Base-by-base conservation (phyloP, 1,140 invertebrate genomes). In the Conus betulinus region DNA sequence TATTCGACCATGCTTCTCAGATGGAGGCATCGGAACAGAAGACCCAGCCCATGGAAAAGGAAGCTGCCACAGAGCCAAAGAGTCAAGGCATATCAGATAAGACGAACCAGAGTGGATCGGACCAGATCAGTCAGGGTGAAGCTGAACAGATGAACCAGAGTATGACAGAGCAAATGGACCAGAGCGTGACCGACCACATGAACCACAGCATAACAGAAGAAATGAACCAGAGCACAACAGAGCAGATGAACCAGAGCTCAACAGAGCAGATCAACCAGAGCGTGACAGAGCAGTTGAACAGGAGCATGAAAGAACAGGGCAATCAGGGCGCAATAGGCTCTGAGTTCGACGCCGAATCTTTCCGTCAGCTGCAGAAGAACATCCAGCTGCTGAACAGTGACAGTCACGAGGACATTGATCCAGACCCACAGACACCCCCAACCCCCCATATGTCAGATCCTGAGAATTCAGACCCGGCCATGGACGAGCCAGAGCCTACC, bases 311-410 rank as follows among this genome's bases (percentile, higher is more conserved):
- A 20, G 79, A 87, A 67, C 84, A 74, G n/a, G 57, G 84, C 52
- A 85, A 52, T 63, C 60, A 74, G 52, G 13, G 63, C 85, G 27
- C 5, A 1, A 1, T 23, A 10, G 39, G 17, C 8, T 63, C 27
- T 23, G 60, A 71, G 5, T 63, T 23, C 23, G 55, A 57, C 39
- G 76, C 52, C 39, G 25, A 85, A 25, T 67, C 79, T 8, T 89
- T 90, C 84, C 85, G 88, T 60, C 89, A 91, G 67, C 85, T 91
- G 27, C 88, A 92, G 20, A 89, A 89, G 82, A 84, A 63, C 53
- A 74, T 90, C 57, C 57, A 60, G 15, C 57, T 60, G 57, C 57
- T 60, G 15, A 60, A 60, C 57, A 60, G 15, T 60, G 57, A 60
- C 57, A 60, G 8, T 4, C 51, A 57, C 11, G 27, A 55, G 8